Evolutionary conservation across 2,888 invertebrate species (phyloP), one percentile per base, ranked within the genome.

Genomic region (Eristalis intricaria): DNA sequence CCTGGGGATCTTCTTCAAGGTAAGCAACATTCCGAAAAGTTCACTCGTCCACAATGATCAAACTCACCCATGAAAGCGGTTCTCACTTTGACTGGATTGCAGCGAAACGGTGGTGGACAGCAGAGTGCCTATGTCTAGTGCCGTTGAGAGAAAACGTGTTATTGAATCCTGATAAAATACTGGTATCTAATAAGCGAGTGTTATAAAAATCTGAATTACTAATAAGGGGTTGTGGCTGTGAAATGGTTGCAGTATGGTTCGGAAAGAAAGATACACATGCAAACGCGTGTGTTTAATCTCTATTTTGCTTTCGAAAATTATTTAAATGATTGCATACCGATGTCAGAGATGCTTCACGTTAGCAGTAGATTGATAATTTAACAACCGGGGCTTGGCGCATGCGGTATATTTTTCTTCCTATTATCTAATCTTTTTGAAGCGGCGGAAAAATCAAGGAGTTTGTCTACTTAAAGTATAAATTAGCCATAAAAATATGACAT

Each of bases 1-100:
- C 92, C 94, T 98, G 90, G 98, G 98, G 91, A 98, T 98, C 93
- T 98, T 98, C 94, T 98, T 98, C 94, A 98, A 97, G 97, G 98
- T 98, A 95, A 94, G 93, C 91, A 15, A 87, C 91, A 91, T 91
- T 92, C 91, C 90, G 89, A 43, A 15, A 60, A 75, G 69, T 77
- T 78, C 73, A 81, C 77, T 85, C 61, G 68, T 71, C 73, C 60
- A 11, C 15, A 13, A 26, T 65, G 19, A 23, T 22, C 43, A 63
- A 8, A 66, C 19, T 11, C 69, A 58, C 68, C 71, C 58, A 78
- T 78, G 19, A 69, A 68, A 74, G 68, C 29, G 56, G 69, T 78
- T 84, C 58, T 50, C 43, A 73, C 79, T 79, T 84, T 79, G 79
- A 65, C 70, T 38, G 43, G 26, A 64, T 10, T 78, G 26, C 66